Conservation (phyloP, 1,140 invertebrate species). For the Lordiphosa collinella region DNA sequence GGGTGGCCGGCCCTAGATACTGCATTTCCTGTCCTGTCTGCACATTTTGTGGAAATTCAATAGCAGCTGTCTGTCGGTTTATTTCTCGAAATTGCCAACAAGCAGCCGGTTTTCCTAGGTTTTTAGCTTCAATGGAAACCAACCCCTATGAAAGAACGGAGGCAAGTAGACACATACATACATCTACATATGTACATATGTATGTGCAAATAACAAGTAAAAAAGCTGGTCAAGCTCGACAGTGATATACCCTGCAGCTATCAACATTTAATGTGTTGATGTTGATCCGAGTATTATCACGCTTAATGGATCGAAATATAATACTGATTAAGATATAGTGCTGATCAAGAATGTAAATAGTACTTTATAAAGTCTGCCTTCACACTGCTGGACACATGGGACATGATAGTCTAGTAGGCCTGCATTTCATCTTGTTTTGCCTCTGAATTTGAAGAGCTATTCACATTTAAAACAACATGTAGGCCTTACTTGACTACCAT, state of each 20-base stretch:
- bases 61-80: constrained; percentile 40
- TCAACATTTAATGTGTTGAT: no score
- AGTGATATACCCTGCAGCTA: background rate
- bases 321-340: no score
- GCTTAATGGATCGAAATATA: no score
- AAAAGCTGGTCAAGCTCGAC: background rate
- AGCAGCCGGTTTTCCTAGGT: constrained; percentile 59
- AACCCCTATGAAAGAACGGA: constrained; percentile 36
- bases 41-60: constrained; percentile 42
- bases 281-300: no score
- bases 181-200: constrained; percentile 6
- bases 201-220: constrained; percentile 1
- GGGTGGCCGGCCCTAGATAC: background rate
- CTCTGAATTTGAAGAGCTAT: no score
- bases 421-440: no score
- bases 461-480: no score
- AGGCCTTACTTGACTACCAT: no score
- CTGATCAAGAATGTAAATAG: no score
- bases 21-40: constrained; percentile 47
- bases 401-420: no score
- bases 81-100: constrained; percentile 43
- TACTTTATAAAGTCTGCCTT: no score
- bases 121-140: constrained; percentile 31
- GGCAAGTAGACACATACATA: constrained; percentile 4
- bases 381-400: no score